phyloP scores from a whole-genome alignment of 2,888 invertebrate species.

The Tetramorium bicarinatum region DNA sequence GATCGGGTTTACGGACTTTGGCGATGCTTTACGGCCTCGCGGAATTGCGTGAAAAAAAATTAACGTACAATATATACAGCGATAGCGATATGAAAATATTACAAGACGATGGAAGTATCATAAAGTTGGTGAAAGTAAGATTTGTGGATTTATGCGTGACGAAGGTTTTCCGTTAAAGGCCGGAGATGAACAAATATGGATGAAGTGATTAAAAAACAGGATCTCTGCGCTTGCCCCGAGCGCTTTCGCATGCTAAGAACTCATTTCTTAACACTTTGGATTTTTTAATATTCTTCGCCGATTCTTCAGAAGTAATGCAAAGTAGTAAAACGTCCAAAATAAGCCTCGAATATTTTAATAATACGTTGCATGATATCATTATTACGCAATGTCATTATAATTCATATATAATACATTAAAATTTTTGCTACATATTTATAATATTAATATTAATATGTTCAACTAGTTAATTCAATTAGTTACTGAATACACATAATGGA shows the following conservation, averaged over 20 bases:
- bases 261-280: neutral
- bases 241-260: neutral
- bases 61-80: conserved; percentile 14
- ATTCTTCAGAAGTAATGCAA: neutral
- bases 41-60: conserved; percentile 50
- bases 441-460: conserved; percentile 5
- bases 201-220: conserved; percentile 20
- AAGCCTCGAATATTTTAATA: neutral
- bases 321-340: neutral
- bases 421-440: neutral
- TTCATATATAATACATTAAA: neutral
- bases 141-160: conserved; percentile 2
- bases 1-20: conserved; percentile 72
- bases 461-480: neutral
- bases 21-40: conserved; percentile 70
- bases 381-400: neutral
- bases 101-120: conserved; percentile 17
- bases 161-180: conserved; percentile 16
- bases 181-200: neutral
- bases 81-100: conserved; percentile 71
- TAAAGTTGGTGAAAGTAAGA: conserved; percentile 21
- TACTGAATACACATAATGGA: neutral
- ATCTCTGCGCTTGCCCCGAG: neutral
- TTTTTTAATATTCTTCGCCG: conserved; percentile 2
- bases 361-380: neutral